These are phyloP conservation scores for Bibio marci DNA, from an alignment of 2,888 invertebrate genomes.

Conservation along the genomic window DNA sequence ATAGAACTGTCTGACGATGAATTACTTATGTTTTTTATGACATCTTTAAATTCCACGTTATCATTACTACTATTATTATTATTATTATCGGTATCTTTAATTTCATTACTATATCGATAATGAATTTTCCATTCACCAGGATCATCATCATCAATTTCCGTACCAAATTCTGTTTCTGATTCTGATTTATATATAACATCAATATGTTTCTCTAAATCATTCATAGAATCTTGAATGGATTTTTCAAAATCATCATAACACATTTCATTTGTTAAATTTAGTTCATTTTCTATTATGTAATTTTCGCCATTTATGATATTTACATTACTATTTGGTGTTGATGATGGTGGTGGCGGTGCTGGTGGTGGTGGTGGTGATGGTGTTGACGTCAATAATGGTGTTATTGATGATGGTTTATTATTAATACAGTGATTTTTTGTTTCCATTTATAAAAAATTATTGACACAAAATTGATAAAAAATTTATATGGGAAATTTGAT, in stretches of 20 bases:
- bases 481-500: too few species aligned
- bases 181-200: conserved; percentile 3
- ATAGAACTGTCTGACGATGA: background rate
- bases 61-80: too few species aligned
- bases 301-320: background rate
- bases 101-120: too few species aligned
- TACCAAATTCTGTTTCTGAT: background rate
- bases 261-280: conserved; percentile 4
- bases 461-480: too few species aligned
- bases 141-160: background rate
- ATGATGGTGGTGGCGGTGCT: conserved; percentile 1
- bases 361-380: too few species aligned
- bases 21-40: background rate
- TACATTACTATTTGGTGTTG: background rate
- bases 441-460: too few species aligned
- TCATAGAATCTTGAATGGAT: conserved; percentile 26
- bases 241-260: conserved; percentile 21
- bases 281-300: conserved; percentile 1
- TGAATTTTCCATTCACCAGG: too few species aligned
- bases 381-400: too few species aligned
- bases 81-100: too few species aligned
- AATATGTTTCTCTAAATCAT: conserved; percentile 18
- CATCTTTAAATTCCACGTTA: background rate
- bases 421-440: too few species aligned
- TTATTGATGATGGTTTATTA: too few species aligned